phyloP scores from a whole-genome alignment of 2,113 vertebrate species.

The Odontesthes bonariensis region DNA sequence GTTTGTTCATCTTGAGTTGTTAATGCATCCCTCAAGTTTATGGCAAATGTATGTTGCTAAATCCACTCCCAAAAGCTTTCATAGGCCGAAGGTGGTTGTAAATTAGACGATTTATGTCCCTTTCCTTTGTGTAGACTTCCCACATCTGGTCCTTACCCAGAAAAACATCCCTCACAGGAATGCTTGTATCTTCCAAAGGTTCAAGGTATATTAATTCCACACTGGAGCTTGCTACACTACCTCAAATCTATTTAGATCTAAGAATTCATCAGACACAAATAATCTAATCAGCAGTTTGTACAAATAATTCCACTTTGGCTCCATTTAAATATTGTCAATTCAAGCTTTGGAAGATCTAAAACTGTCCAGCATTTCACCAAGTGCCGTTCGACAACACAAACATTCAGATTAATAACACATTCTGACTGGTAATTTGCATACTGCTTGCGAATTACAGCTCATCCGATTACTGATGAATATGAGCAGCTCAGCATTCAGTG shows the following conservation, averaged over 20 bases:
- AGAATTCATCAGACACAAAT: constrained; percentile 52
- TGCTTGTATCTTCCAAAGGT: too few relatives aligned
- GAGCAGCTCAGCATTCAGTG: constrained; percentile 53
- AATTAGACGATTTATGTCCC: too few relatives aligned
- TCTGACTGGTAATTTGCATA: constrained; percentile 64
- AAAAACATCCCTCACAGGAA: too few relatives aligned
- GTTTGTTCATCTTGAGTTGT: too few relatives aligned
- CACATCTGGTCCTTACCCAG: too few relatives aligned
- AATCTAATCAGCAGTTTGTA: constrained; percentile 52
- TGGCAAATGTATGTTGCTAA: too few relatives aligned
- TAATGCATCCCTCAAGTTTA: too few relatives aligned
- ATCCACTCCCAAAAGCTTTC: too few relatives aligned
- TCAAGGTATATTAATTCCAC: too few relatives aligned
- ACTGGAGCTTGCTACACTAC: too few relatives aligned
- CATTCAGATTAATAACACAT: constrained; percentile 71
- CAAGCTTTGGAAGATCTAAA: constrained; percentile 49
- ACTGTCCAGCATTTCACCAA: constrained; percentile 51
- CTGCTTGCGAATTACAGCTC: constrained; percentile 43
- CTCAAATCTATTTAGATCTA: constrained; percentile 30
- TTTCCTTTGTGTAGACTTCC: too few relatives aligned
- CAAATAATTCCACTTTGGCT: constrained; percentile 28
- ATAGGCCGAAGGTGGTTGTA: too few relatives aligned
- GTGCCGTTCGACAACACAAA: constrained; percentile 52
- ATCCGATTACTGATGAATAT: constrained; percentile 56
- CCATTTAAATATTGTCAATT: constrained; percentile 52